phyloP scores from a whole-genome alignment of 2,888 invertebrate genomes.

The Gisinianus flammeolus region DNA sequence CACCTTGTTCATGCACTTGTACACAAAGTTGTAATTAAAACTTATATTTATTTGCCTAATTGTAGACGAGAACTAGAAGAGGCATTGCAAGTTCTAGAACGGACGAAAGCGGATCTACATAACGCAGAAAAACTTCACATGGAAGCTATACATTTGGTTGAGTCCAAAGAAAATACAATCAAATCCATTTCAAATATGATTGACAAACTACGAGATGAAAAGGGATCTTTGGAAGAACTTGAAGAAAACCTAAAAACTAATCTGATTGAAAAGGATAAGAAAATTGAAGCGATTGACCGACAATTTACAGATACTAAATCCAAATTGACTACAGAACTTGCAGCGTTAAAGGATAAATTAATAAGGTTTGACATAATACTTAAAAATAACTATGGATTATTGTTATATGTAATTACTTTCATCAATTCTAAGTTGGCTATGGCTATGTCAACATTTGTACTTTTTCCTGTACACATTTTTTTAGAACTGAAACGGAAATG shows the following conservation, averaged over 20 bases:
- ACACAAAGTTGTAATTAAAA: background rate
- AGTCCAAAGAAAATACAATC: slow-evolving; percentile 52
- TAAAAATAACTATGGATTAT: background rate
- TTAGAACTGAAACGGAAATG: slow-evolving; percentile 53
- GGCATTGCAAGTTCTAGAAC: slow-evolving; percentile 52
- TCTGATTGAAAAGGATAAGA: slow-evolving; percentile 60
- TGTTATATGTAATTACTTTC: too few species aligned
- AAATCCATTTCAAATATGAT: slow-evolving; percentile 58
- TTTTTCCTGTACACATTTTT: background rate
- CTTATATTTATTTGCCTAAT: background rate
- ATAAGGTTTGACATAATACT: slow-evolving; percentile 37
- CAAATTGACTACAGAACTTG: slow-evolving; percentile 52
- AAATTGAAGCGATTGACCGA: slow-evolving; percentile 54
- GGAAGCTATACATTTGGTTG: slow-evolving; percentile 57
- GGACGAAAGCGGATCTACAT: slow-evolving; percentile 55
- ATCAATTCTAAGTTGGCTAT: too few species aligned
- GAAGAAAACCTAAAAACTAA: slow-evolving; percentile 60
- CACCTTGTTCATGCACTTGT: background rate
- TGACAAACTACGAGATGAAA: slow-evolving; percentile 60
- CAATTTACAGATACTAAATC: slow-evolving; percentile 53
- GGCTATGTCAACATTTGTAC: background rate
- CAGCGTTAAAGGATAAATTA: slow-evolving; percentile 52
- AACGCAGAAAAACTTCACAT: slow-evolving; percentile 57
- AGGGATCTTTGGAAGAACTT: slow-evolving; percentile 61
- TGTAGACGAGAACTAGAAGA: slow-evolving; percentile 57